Conservation (phyloP, 2,113 vertebrate species). For the Petaurus breviceps region DNA sequence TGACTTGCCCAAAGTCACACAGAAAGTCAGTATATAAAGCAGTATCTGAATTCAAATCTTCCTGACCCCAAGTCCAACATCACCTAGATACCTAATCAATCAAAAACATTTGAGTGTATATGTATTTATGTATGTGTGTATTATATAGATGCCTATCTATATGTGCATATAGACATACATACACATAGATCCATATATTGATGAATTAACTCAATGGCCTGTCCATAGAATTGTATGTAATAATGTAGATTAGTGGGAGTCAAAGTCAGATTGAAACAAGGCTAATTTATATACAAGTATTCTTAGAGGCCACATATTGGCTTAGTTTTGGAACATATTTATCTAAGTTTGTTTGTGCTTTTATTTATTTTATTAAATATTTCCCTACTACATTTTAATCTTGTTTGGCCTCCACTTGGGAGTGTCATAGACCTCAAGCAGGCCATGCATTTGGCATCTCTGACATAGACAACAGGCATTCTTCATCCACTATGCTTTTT, state of each 20-base stretch:
- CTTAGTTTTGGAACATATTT: background rate
- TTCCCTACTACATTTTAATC: background rate
- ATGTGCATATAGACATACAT: background rate
- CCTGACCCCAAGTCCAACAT: no score
- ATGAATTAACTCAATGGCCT: background rate
- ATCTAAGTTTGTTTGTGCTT: background rate
- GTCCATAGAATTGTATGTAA: background rate
- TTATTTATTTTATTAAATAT: background rate
- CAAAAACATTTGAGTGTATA: background rate
- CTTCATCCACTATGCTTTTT: background rate
- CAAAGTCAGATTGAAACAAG: background rate
- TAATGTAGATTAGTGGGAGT: background rate
- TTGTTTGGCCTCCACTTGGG: background rate
- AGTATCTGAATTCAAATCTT: no score
- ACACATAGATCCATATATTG: background rate
- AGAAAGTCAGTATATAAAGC: background rate
- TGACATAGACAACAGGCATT: background rate
- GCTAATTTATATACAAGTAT: background rate
- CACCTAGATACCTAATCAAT: no score
- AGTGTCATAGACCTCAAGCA: background rate
- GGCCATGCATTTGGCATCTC: background rate
- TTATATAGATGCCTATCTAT: no score
- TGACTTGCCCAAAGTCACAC: background rate
- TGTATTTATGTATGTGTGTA: background rate
- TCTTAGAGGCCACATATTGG: background rate